phyloP scores from a whole-genome alignment of 23 tunicate genomes.

The Clavelina lepadiformis region DNA sequence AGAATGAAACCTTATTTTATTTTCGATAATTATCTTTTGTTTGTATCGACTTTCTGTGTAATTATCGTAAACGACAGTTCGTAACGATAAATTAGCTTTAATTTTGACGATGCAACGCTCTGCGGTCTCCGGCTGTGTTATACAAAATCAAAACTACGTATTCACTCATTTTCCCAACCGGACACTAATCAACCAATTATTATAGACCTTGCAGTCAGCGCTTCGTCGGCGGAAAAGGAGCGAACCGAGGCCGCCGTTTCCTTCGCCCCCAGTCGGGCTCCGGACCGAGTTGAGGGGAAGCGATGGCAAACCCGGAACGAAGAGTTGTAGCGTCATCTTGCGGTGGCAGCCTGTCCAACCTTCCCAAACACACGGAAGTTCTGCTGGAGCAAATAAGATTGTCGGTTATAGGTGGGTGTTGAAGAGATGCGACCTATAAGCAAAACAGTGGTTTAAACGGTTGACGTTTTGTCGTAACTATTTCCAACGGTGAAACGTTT shows the following conservation, averaged over 20 bases:
- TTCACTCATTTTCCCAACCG: no score
- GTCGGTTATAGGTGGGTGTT: slow-evolving; percentile 84
- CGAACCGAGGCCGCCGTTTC: slow-evolving; percentile 53
- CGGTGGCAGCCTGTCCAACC: slow-evolving; percentile 73
- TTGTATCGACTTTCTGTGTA: no score
- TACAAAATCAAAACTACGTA: no score
- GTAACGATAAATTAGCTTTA: no score
- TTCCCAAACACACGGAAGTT: slow-evolving; percentile 75
- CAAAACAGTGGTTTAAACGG: no score
- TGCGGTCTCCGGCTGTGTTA: no score
- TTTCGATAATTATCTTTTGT: no score
- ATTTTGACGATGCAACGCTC: no score
- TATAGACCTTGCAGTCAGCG: slow-evolving; percentile 46
- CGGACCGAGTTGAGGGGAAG: slow-evolving; percentile 51
- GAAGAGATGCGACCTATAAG: no score
- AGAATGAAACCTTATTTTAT: no score
- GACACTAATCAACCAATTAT: no score
- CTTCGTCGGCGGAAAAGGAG: slow-evolving; percentile 47
- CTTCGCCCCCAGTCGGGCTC: slow-evolving; percentile 66
- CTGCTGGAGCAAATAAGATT: slow-evolving; percentile 26
- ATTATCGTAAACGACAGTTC: no score
- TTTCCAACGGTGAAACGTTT: neutral
- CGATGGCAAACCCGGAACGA: neutral
- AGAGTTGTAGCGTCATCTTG: slow-evolving; percentile 49
- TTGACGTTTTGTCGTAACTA: neutral